Base-by-base conservation (phyloP, 1,140 invertebrate species). In the Zophobas atratus region DNA sequence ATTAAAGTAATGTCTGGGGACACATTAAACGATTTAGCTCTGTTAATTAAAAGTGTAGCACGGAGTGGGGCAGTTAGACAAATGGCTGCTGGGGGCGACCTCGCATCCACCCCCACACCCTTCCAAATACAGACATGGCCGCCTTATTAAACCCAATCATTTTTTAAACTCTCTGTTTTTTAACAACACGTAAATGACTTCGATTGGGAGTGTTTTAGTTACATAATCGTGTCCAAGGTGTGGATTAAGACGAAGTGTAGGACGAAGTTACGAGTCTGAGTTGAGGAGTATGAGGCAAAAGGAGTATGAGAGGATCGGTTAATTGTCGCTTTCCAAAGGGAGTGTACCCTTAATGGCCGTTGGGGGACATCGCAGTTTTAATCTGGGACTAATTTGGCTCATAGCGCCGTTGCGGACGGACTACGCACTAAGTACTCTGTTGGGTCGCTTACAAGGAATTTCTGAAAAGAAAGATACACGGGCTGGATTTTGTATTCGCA, bases 1-100 rank as follows among this genome's bases (percentile, higher is more conserved):
- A 87, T 87, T 87, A 87, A 87, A 87, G 86, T 87, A 86, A 85
- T 85, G 86, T 86, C 86, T 85, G 82, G 86, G 86, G 86, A 87
- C 84, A 84, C 86, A 87, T 87, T 87, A 87, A 87, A 84, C 86
- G 85, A 87, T 87, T 87, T 87, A 85, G 86, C 85, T 85, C 84
- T 87, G 85, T 86, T 87, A 87, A 87, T 87, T 87, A 87, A 87
- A 87, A 87, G 86, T 87, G 85, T 87, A 86, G 83, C 78, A 76
- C 73, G 83, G 82, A 84, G 80, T 81, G 81, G 80, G 81, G 83
- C 79, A 81, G 79, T 81, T 82, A 84, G 82, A 84, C 82, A 83
- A 84, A 84, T 84, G 82, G 84, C 81, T 82, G 82, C 78, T 77
- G 56, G 79, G 84, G 82, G 81, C 80, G 75, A 77, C 60, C 79